These are phyloP conservation scores for Notechis scutatus DNA, from an alignment of 2,113 vertebrate species.

Conservation along the genomic window DNA sequence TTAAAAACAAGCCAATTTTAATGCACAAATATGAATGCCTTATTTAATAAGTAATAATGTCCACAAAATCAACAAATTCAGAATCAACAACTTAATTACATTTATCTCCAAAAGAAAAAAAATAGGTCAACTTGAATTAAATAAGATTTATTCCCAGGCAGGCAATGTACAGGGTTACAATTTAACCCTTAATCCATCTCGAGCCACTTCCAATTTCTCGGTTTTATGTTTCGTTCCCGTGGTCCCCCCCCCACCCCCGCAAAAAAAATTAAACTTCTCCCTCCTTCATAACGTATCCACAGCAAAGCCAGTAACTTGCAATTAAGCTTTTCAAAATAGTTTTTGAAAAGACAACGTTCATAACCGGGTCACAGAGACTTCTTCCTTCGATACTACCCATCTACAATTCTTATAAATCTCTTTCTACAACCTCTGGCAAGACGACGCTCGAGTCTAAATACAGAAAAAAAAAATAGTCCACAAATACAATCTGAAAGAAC, in stretches of 20 bases:
- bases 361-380: background rate
- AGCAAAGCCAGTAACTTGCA: background rate
- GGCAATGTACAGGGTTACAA: background rate
- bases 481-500: constrained; percentile 26
- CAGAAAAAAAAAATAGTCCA: background rate
- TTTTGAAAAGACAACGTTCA: background rate
- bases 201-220: constrained; percentile 4
- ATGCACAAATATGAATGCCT: background rate
- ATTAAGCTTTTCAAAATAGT: constrained; percentile 10
- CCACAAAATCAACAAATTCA: background rate
- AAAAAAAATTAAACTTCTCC: constrained; percentile 16
- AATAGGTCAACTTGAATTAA: background rate
- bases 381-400: constrained; percentile 1
- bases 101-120: background rate
- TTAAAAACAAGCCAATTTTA: background rate
- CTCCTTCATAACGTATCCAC: background rate
- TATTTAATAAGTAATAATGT: background rate
- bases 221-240: background rate
- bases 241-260: background rate
- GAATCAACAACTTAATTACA: background rate
- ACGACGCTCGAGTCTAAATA: background rate
- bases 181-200: constrained; percentile 8
- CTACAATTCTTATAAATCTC: constrained; percentile 26
- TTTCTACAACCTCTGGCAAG: background rate
- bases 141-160: background rate